Percentiles rank a stretch among this genome's conserved stretches.
phyloP scores from a whole-genome alignment of 2,888 invertebrate genomes.

The Allacma fusca region DNA sequence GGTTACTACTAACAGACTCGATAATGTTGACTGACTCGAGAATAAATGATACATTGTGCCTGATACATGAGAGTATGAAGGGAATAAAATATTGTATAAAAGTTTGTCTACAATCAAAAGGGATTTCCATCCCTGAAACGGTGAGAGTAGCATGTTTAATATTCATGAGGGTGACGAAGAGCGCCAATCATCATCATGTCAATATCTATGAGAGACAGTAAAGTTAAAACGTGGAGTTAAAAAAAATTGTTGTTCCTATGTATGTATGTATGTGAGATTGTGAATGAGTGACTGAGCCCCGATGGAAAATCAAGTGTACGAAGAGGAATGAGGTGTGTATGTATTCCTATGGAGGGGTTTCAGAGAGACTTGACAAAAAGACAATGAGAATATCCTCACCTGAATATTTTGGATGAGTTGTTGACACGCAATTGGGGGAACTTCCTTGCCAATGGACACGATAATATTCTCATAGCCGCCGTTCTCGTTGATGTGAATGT shows the following conservation, averaged over 20 bases:
- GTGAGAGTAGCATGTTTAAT: background rate
- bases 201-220: background rate
- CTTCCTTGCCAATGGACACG: slow-evolving; percentile 61
- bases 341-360: too few species aligned
- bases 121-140: too few species aligned
- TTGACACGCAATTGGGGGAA: slow-evolving; percentile 61
- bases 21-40: too few species aligned
- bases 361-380: background rate
- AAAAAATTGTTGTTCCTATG: background rate
- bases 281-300: too few species aligned
- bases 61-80: too few species aligned
- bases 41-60: too few species aligned
- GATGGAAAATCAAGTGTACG: too few species aligned
- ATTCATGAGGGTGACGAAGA: slow-evolving; percentile 8
- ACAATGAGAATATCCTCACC: slow-evolving; percentile 50
- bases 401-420: slow-evolving; percentile 61
- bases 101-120: too few species aligned
- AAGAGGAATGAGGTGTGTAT: too few species aligned
- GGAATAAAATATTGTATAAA: too few species aligned
- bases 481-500: slow-evolving; percentile 58
- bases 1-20: too few species aligned
- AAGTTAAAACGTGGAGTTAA: background rate
- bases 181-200: slow-evolving; percentile 9
- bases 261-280: too few species aligned
- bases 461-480: slow-evolving; percentile 61